Evolutionary conservation across 2,888 invertebrate genomes (phyloP), one percentile per base, ranked within the genome.

Genomic region (Orchesellides sinensis): DNA sequence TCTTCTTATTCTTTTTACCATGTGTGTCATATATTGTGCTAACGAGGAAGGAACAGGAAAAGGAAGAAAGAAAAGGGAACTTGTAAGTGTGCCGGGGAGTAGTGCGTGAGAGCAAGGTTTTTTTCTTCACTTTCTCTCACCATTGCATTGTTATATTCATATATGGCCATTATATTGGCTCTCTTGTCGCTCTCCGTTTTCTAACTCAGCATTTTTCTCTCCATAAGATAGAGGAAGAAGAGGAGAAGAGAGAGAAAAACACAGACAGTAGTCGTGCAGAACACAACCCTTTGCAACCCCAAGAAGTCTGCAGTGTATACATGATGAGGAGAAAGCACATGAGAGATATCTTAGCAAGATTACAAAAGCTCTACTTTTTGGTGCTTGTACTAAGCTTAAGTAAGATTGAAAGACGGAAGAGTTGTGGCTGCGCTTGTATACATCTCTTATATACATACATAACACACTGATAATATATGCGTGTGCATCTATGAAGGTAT

Each of bases 351-450:
- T 54, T 32, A 40, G 45, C 23, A 63, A 65, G 75, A 77, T 77
- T 77, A 77, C 66, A 68, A 59, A 68, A 59, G 59, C 68, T 35
- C 52, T n/a, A 56, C 40, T 40, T 66, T 47, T 74, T 49, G 14
- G n/a, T 77, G 1, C 68, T 68, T 68, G 75, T 77, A 66, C 75
- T 59, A 40, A 49, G 68, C 56, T 68, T 78, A 75, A 75, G 40
- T 68, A 75, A 75, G 75, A 75, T 56, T 75, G 75, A 75, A 75
- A 35, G 66, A 66, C 29, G 65, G 56, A 66, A 68, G 52, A 54
- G 66, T 68, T 77, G 75, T 56, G 32, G 47, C 17, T 35, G 14
- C 4, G 4, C 29, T 32, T 25, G n/a, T n/a, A n/a, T n/a, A n/a
- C n/a, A n/a, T n/a, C n/a, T n/a, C n/a, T n/a, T n/a, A n/a, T n/a